Conservation (phyloP, 2,888 invertebrate genomes). For the Hirtodrosophila confusa region DNA sequence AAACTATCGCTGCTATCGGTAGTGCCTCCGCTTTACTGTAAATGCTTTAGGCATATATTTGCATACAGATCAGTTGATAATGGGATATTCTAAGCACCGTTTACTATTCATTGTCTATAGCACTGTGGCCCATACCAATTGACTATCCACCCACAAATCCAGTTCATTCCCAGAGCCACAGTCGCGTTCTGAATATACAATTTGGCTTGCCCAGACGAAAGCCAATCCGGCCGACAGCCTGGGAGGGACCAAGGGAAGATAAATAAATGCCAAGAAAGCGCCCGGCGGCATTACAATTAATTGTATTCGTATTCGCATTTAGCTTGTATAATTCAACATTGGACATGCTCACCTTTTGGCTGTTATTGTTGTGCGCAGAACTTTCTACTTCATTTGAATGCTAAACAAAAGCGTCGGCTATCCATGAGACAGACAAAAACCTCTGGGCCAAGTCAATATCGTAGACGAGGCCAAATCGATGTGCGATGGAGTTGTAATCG, state of each 20-base stretch:
- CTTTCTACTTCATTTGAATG: conserved; percentile 77
- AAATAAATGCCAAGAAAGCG: conserved; percentile 48
- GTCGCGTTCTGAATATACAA: conserved; percentile 55
- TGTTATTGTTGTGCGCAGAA: conserved; percentile 42
- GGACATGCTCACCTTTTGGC: conserved; percentile 21
- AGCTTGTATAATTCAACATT: conserved; percentile 11
- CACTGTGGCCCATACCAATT: conserved; percentile 16
- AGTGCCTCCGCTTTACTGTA: too few relatives aligned
- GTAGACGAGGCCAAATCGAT: conserved; percentile 35
- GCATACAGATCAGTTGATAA: conserved; percentile 11
- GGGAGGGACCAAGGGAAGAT: conserved; percentile 5
- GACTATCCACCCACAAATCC: conserved; percentile 30
- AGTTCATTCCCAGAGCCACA: conserved; percentile 29
- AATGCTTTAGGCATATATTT: not conserved
- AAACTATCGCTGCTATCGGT: too few relatives aligned
- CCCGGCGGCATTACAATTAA: conserved; percentile 60
- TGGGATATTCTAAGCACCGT: conserved; percentile 6
- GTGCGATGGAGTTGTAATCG: conserved; percentile 10
- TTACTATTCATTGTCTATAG: conserved; percentile 1
- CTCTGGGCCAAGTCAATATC: conserved; percentile 7
- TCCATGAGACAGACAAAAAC: not conserved
- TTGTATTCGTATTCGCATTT: conserved; percentile 25
- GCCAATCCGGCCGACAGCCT: conserved; percentile 1
- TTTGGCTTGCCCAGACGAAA: conserved; percentile 22
- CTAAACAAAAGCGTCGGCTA: conserved; percentile 42